Evolutionary conservation across 2,797 vertebrate species (phyloP).

Genomic region (Centroberyx gerrardi): DNA sequence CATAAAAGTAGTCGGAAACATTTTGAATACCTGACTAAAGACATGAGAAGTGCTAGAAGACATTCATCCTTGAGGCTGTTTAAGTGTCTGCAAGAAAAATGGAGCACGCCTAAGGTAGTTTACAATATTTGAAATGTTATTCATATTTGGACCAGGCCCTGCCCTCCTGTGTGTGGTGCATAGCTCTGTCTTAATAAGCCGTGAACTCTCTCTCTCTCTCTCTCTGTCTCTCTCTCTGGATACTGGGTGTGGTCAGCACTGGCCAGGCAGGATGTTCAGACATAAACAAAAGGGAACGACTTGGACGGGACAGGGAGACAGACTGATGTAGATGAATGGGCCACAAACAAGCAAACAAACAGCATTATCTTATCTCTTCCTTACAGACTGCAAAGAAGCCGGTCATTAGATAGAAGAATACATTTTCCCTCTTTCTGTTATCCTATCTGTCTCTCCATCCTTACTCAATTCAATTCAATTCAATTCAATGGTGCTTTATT

Average conservation of each 20-base stretch:
- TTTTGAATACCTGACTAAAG: no score
- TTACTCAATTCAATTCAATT: no score
- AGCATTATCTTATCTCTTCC: slow-evolving; percentile 44
- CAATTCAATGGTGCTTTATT: no score
- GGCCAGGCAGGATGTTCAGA: slow-evolving; percentile 66
- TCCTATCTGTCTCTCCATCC: neutral
- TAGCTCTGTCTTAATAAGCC: slow-evolving; percentile 61
- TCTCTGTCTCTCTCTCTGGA: slow-evolving; percentile 20
- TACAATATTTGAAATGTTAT: slow-evolving; percentile 3
- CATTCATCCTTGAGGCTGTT: no score
- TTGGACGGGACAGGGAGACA: slow-evolving; percentile 29
- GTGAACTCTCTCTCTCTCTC: slow-evolving; percentile 52
- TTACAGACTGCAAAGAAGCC: slow-evolving; percentile 20
- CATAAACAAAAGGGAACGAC: slow-evolving; percentile 64
- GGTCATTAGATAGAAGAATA: slow-evolving; percentile 24
- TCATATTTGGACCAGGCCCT: slow-evolving; percentile 12
- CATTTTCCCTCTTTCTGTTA: slow-evolving; percentile 26
- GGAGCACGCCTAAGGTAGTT: neutral
- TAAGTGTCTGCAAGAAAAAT: no score
- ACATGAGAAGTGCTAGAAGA: no score
- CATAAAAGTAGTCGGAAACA: no score
- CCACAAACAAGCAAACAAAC: slow-evolving; percentile 46
- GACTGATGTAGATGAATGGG: slow-evolving; percentile 17
- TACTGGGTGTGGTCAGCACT: slow-evolving; percentile 70
- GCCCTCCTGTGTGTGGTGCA: slow-evolving; percentile 18